Evolutionary conservation across 2,888 invertebrate genomes (phyloP), one percentile per base, ranked within the genome.

Genomic region (Sclerodermus sp.): DNA sequence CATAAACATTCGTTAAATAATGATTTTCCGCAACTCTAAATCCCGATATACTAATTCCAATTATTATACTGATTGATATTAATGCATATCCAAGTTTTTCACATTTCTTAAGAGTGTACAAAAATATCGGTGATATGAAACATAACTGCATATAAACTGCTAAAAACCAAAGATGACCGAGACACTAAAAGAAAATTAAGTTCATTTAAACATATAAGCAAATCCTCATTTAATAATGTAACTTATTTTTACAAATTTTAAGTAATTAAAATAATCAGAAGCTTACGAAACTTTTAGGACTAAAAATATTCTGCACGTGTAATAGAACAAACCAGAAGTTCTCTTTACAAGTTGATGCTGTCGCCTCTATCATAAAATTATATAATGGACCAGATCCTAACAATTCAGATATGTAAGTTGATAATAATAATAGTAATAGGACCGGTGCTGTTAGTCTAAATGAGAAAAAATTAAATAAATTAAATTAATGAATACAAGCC

Each of bases 81-180:
- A 73, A 67, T 1, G 64, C 34, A 46, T 73, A 67, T 14, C 79
- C 79, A 13, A 78, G 42, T 54, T 66, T 73, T 4, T 76, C 77
- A 62, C 71, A 75, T 49, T 73, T 77, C 64, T 78, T 79, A 17
- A 84, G 59, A 0, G 82, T 79, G 48, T 81, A 79, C 2, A 85
- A 72, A 47, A 85, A 72, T 1, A 84, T 56, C 1, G 84, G 84
- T 1, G 84, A 82, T 12, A 84, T 51, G 60, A 82, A 74, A 62
- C 81, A 84, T 34, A 85, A 66, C 63, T 85, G 85, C 60, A 82
- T 84, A 59, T 85, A 85, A 10, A 84, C 82, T 2, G 83, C 80
- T 36, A 85, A 67, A 60, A 84, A 85, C 85, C 85, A 85, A 0
- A 82, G 79, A 59, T 83, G 84, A 23, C 78, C 76, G 30, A 84